Conservation (phyloP, 2,113 vertebrate species). For the Chionis minor region DNA sequence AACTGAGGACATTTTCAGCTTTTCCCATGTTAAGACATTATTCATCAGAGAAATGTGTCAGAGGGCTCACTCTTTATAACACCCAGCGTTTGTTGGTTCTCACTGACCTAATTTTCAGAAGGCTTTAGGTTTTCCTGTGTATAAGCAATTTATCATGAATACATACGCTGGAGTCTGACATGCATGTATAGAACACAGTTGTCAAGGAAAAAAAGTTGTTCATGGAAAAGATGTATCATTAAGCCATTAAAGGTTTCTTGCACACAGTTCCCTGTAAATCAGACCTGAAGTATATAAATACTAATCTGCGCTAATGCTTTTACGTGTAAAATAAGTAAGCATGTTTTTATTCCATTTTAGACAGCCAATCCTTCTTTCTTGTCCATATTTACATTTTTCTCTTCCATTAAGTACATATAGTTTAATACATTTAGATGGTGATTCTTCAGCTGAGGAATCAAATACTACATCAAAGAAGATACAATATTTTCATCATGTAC, state of each 20-base stretch:
- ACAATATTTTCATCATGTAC: neutral
- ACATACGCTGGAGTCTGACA: neutral
- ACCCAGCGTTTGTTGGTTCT: neutral
- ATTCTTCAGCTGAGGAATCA: neutral
- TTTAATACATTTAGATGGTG: neutral
- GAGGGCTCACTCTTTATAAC: neutral
- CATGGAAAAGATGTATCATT: neutral
- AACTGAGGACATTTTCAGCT: neutral
- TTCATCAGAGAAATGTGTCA: neutral
- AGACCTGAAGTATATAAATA: neutral
- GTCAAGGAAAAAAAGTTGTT: neutral
- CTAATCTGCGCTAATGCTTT: neutral
- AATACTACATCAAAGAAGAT: constrained; percentile 24
- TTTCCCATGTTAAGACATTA: neutral
- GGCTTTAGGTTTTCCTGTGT: constrained; percentile 1
- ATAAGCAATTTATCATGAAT: constrained; percentile 14
- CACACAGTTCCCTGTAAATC: neutral
- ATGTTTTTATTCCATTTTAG: neutral
- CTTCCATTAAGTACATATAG: neutral
- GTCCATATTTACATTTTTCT: neutral
- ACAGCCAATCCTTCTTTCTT: neutral
- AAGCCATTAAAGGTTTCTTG: neutral
- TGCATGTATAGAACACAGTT: neutral
- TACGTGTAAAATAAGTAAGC: neutral
- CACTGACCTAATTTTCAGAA: constrained; percentile 44